Evolutionary conservation across 2,113 vertebrate species (phyloP).

Genomic region (Lophotis ruficrista): DNA sequence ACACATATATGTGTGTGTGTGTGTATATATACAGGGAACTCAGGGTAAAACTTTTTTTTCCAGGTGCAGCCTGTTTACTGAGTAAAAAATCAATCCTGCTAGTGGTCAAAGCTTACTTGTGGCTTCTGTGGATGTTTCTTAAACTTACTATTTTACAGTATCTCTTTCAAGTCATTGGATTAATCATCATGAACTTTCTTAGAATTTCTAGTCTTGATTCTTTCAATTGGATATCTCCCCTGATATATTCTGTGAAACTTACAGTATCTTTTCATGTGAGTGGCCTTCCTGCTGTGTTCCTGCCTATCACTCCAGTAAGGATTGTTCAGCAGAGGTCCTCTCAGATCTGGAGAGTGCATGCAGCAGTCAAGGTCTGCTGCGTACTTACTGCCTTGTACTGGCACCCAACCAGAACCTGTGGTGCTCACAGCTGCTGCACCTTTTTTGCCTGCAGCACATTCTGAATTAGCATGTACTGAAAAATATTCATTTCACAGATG

Average conservation of each 20-base stretch:
- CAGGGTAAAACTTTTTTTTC: not conserved
- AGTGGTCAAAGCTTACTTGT: not conserved
- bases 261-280: not conserved
- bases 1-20: not conserved
- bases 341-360: not conserved
- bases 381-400: constrained; percentile 14
- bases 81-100: not conserved
- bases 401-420: constrained; percentile 58
- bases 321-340: not conserved
- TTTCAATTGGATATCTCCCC: not conserved
- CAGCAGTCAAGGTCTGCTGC: constrained; percentile 10
- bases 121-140: not conserved
- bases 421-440: constrained; percentile 67
- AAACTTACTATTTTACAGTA: not conserved
- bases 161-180: not conserved
- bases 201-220: not conserved
- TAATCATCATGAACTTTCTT: not conserved
- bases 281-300: not conserved
- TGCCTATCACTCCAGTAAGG: not conserved
- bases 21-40: accelerated
- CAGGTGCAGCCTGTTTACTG: not conserved
- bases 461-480: constrained; percentile 59
- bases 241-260: not conserved
- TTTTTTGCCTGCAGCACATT: constrained; percentile 57
- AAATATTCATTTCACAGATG: constrained; percentile 64